phyloP scores from a whole-genome alignment of 2,888 invertebrate genomes.

The Sarcophaga variegata region DNA sequence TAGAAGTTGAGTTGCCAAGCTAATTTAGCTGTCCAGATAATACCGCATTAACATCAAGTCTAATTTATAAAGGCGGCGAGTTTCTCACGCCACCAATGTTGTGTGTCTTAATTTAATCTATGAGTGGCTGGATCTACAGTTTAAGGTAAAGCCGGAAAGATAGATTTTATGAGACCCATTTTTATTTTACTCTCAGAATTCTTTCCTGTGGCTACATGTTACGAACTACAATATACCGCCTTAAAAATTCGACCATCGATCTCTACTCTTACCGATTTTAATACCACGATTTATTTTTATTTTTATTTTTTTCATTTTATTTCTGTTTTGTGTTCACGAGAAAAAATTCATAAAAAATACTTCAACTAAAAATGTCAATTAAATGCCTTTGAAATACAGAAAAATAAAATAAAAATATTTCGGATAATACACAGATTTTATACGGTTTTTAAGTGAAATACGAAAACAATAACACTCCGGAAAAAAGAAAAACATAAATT shows the following conservation, averaged over 20 bases:
- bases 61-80: too few relatives aligned
- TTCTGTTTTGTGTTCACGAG: conserved; percentile 25
- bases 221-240: not conserved
- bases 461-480: conserved; percentile 11
- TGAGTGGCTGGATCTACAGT: too few relatives aligned
- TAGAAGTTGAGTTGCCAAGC: too few relatives aligned
- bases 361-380: conserved; percentile 66
- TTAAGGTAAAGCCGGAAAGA: too few relatives aligned
- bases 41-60: too few relatives aligned
- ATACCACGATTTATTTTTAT: not conserved
- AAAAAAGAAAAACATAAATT: conserved; percentile 39
- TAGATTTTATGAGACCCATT: too few relatives aligned
- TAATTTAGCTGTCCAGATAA: too few relatives aligned
- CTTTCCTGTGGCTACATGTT: too few relatives aligned
- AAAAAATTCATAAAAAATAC: conserved; percentile 52
- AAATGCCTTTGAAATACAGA: conserved; percentile 46
- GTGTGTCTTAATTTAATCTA: too few relatives aligned
- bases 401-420: conserved; percentile 16
- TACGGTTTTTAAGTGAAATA: conserved; percentile 26
- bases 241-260: not conserved
- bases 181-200: too few relatives aligned
- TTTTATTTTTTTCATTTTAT: not conserved
- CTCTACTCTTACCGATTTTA: not conserved
- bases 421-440: conserved; percentile 36
- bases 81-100: too few relatives aligned